Percentiles rank a stretch among this genome's conserved stretches.
phyloP scores from a whole-genome alignment of 2,113 vertebrate genomes.

The Brachyistius frenatus region DNA sequence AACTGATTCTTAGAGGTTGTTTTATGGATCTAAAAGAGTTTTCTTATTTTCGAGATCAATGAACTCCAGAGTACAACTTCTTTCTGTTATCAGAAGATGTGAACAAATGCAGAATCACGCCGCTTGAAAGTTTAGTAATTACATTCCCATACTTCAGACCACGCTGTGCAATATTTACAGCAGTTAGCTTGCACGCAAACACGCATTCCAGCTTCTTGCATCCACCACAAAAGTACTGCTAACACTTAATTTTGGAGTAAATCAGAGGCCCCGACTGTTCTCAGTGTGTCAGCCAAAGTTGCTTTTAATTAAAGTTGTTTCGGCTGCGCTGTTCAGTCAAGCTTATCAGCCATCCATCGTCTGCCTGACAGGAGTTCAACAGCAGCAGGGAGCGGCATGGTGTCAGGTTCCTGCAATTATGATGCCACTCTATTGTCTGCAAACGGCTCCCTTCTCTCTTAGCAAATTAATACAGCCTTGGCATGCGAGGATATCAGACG shows the following conservation, averaged over 20 bases:
- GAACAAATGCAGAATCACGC: neutral
- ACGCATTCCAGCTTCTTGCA: conserved; percentile 25
- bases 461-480: conserved; percentile 60
- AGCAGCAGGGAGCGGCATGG: conserved; percentile 42
- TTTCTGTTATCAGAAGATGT: neutral
- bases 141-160: conserved; percentile 3
- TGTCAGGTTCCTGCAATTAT: conserved; percentile 70
- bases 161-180: conserved; percentile 1
- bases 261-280: conserved; percentile 46
- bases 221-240: conserved; percentile 24
- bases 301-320: conserved; percentile 78
- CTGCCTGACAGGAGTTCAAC: conserved; percentile 55
- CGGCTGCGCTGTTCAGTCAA: conserved; percentile 44
- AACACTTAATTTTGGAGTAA: conserved; percentile 50
- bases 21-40: conserved; percentile 3
- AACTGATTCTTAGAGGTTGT: neutral
- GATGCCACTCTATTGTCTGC: conserved; percentile 59
- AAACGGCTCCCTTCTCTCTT: conserved; percentile 41
- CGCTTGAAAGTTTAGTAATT: conserved; percentile 2
- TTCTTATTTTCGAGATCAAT: conserved; percentile 5
- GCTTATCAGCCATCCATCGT: conserved; percentile 49
- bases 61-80: neutral
- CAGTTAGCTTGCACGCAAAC: conserved; percentile 44
- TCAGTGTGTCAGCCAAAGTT: conserved; percentile 48
- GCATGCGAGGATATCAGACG: conserved; percentile 39